These are phyloP conservation scores for Saturnia japonica DNA, from an alignment of 2,888 invertebrate species.

Conservation along the genomic window DNA sequence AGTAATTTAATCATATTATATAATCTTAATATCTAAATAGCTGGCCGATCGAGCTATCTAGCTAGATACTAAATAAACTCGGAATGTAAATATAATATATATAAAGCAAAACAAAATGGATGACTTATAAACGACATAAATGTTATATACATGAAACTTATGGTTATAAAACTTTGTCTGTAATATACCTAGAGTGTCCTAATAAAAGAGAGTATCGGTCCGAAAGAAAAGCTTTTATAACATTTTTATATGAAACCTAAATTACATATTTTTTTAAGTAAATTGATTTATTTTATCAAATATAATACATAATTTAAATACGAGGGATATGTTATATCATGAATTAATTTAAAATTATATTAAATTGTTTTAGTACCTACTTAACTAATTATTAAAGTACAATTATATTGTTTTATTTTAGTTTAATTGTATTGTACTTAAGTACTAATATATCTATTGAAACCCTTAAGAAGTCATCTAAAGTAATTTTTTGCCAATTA, in stretches of 20 bases:
- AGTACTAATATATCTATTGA: too few species aligned
- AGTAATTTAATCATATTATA: conserved; percentile 5
- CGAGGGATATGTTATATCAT: background rate
- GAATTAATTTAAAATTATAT: background rate
- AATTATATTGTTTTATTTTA: background rate
- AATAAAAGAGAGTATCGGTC: conserved; percentile 8
- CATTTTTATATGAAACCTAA: conserved; percentile 8
- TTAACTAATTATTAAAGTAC: background rate
- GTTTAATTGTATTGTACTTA: too few species aligned
- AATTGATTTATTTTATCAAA: conserved; percentile 4
- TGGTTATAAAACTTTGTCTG: conserved; percentile 1
- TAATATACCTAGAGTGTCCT: conserved; percentile 9
- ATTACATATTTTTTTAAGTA: background rate
- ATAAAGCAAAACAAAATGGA: background rate
- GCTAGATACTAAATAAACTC: too few species aligned
- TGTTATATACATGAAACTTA: background rate
- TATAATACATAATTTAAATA: background rate
- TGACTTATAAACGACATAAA: background rate
- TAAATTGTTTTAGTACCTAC: too few species aligned
- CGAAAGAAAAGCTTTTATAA: conserved; percentile 14
- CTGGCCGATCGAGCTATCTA: too few species aligned
- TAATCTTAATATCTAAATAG: background rate
- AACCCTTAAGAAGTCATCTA: background rate
- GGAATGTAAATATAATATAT: too few species aligned
- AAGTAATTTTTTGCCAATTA: background rate